These are phyloP conservation scores for Drosophila anomelani DNA, from an alignment of 2,888 invertebrate species.

Conservation along the genomic window DNA sequence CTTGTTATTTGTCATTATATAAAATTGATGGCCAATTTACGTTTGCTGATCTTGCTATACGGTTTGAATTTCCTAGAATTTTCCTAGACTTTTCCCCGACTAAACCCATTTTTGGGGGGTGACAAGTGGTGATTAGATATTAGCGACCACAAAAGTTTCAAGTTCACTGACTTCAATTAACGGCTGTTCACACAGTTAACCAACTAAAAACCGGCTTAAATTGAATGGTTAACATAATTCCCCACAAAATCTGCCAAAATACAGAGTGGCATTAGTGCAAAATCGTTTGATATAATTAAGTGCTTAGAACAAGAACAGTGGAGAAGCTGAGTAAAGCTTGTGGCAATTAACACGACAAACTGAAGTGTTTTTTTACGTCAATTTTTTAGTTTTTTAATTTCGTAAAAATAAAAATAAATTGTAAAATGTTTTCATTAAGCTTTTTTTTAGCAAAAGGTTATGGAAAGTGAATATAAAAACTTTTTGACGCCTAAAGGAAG, in stretches of 20 bases:
- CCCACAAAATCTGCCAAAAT: slow-evolving; percentile 14
- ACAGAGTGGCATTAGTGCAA: slow-evolving; percentile 15
- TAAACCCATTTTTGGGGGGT: slow-evolving; percentile 14
- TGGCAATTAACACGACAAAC: neutral
- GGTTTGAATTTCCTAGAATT: neutral
- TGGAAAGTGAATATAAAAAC: neutral
- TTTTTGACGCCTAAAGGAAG: neutral
- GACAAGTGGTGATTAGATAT: slow-evolving; percentile 30
- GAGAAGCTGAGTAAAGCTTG: neutral
- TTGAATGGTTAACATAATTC: slow-evolving; percentile 43
- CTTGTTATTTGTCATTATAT: slow-evolving; percentile 11
- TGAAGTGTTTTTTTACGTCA: neutral
- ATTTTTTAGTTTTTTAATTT: neutral
- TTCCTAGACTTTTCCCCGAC: slow-evolving; percentile 2
- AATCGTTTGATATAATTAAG: slow-evolving; percentile 18
- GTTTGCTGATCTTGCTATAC: neutral
- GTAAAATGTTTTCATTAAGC: neutral
- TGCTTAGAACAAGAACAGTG: neutral
- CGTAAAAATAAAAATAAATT: neutral
- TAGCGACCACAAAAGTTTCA: slow-evolving; percentile 41
- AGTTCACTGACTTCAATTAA: slow-evolving; percentile 59
- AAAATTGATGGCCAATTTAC: slow-evolving; percentile 14
- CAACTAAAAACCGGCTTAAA: slow-evolving; percentile 48
- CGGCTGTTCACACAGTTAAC: slow-evolving; percentile 23
- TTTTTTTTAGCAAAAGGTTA: neutral